These are phyloP conservation scores for Ciconia stormi DNA, from an alignment of 2,113 vertebrate genomes.

Conservation along the genomic window DNA sequence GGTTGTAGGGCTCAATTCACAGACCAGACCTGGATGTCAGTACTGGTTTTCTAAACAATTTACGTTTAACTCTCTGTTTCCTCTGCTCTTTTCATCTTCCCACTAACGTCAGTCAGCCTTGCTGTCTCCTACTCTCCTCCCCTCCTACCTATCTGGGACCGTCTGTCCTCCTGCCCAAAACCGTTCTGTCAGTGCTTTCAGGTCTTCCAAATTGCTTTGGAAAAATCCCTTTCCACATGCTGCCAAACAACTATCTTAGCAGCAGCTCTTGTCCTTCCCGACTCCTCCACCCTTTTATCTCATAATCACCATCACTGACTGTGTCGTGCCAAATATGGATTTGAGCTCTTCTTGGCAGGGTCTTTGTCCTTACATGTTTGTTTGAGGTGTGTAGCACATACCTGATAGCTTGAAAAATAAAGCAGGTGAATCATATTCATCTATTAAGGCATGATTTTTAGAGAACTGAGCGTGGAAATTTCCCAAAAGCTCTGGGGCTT, in stretches of 20 bases:
- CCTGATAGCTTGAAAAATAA: neutral
- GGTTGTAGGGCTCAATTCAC: neutral
- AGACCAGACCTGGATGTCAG: neutral
- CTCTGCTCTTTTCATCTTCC: neutral
- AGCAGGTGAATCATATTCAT: neutral
- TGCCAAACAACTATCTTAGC: neutral
- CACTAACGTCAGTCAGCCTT: neutral
- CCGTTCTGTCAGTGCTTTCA: neutral
- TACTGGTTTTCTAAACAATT: neutral
- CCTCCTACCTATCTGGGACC: neutral
- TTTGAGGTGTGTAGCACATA: neutral
- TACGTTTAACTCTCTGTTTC: neutral
- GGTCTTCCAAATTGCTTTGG: neutral
- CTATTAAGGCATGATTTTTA: neutral
- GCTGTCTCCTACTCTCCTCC: neutral
- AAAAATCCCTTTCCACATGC: neutral
- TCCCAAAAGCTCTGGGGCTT: neutral
- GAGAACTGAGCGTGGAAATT: neutral
- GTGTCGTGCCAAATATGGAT: neutral
- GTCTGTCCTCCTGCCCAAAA: neutral
- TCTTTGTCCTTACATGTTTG: neutral
- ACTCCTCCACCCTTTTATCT: neutral
- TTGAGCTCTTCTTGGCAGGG: neutral
- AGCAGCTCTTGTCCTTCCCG: neutral
- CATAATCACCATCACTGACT: neutral